Evolutionary conservation across 2,797 vertebrate genomes (phyloP), one percentile per base, ranked within the genome.

Genomic region (Melanogrammus aeglefinus): DNA sequence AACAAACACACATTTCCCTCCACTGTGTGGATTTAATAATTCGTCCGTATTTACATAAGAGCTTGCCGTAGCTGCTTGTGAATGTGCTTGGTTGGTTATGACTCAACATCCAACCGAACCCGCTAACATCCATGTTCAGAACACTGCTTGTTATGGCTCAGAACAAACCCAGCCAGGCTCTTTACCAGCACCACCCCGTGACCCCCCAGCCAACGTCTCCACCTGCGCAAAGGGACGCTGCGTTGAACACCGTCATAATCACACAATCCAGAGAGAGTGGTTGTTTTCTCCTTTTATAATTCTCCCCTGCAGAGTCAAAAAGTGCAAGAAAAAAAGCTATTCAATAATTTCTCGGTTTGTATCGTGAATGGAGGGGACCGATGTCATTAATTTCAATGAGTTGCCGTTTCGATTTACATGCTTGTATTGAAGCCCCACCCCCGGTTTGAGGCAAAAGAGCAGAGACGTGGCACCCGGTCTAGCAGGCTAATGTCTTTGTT

Each of bases 371-470:
- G 2, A n/a, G 18, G 69, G 72, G 71, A 80, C 75, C 78, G 81
- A 77, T 84, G 78, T 87, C 81, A 85, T 84, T 85, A 84, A 83
- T 80, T 76, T 79, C 81, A 82, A 75, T 87, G 80, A 84, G 84
- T 85, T 75, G 81, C 75, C 75, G 70, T 82, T 84, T 76, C 80
- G 72, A 75, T 84, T 14, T 73, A 79, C 47, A 35, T 69, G 75
- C 21, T 76, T 21, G 18, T 21, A 57, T 57, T 21, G 47, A 57
- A 6, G 16, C 12, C 44, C 14, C 44, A 39, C 38, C 9, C 38
- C 38, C 38, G 38, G 38, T 9, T 39, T 10, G 38, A 39, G 38
- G 9, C 18, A 16, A 57, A 21, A 57, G 47, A 18, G 18, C 14
- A 57, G 47, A 57, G 47, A 57, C 18, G 4, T 16, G 47, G 16